Base-by-base conservation (phyloP, 2,888 invertebrate genomes). In the Sylvicola cinctus region DNA sequence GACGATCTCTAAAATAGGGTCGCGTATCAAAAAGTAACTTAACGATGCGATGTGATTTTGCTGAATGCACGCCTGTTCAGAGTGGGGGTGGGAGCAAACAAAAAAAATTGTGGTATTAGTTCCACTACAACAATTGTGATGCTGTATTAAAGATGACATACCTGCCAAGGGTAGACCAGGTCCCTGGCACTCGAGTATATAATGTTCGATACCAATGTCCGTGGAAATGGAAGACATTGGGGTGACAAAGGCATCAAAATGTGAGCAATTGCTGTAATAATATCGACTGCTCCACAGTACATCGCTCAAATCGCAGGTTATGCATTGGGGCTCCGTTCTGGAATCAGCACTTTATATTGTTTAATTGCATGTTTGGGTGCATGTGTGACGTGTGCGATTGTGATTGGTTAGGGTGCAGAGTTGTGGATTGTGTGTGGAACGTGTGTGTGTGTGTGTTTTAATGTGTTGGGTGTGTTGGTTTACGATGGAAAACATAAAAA, bases 151-250 rank as follows among this genome's bases (percentile, higher is more conserved):
- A 26, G 7, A 11, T 25, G 7, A 37, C 34, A 31, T 33, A 38
- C 58, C 81, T 31, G 80, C 80, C 45, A 83, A 66, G 39, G 91
- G 90, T 42, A 88, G 70, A 39, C 83, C 84, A 29, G 88, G 90
- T n/a, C 91, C 91, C 46, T 79, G 75, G 58, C 93, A 93, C 51
- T 81, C 74, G 45, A 90, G 66, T 44, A 85, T 84, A 55, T 84
- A 87, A 44, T 48, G 55, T 31, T 56, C 50, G 43, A 57, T 49
- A 44, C 54, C 55, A 40, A 45, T 43, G 39, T 47, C 50, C 23
- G 52, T 52, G 41, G 58, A 49, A 45, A 54, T 46, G 44, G 52
- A 51, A 46, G 51, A 50, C 36, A 62, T 47, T 28, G 70, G 69
- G 30, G 68, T 73, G 47, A 83, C 73, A 45, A 71, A 68, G 33